Evolutionary conservation across 2,888 invertebrate genomes (phyloP), one percentile per base, ranked within the genome.

Genomic region (Trissoscelio sp.): DNA sequence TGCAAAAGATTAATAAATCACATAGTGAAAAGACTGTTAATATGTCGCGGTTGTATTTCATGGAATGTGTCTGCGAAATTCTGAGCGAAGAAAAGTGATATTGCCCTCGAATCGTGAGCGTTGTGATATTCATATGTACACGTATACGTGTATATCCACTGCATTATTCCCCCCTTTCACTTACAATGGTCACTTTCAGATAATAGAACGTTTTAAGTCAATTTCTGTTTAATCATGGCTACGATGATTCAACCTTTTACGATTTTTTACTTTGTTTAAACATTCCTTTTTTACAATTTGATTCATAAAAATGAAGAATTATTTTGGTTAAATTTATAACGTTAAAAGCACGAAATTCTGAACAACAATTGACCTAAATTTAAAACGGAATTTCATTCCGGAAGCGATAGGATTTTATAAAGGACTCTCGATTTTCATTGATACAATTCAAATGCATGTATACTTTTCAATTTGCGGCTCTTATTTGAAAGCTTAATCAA

Each of bases 61-160:
- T 42, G 64, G 28, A 55, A 57, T 58, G 70, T 70, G 28, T 70
- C 70, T 34, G 80, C 70, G 46, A 81, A 81, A 81, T 75, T 39
- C 48, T 72, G 55, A 58, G 64, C 51, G 48, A 72, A 75, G 80
- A 75, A 81, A 81, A 64, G 75, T 66, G 58, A 72, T 72, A 75
- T 58, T 70, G 74, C 74, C 64, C 70, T 75, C 70, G 74, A 70
- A 75, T 80, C 55, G 34, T 31, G 57, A 24, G 7, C 55, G 53
- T 55, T 53, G n/a, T 34, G 34, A 55, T 69, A 77, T 58, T 46
- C 57, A 46, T 69, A 55, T 44, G n/a, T n/a, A 46, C 14, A 20
- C 14, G 44, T 9, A 37, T 28, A 16, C 9, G 24, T 34, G 7
- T n/a, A 31, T 16, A 16, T 39, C 2, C 34, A 34, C 24, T n/a